Evolutionary conservation across 2,113 vertebrate species (phyloP).

Genomic region (Triplophysa tibetana): DNA sequence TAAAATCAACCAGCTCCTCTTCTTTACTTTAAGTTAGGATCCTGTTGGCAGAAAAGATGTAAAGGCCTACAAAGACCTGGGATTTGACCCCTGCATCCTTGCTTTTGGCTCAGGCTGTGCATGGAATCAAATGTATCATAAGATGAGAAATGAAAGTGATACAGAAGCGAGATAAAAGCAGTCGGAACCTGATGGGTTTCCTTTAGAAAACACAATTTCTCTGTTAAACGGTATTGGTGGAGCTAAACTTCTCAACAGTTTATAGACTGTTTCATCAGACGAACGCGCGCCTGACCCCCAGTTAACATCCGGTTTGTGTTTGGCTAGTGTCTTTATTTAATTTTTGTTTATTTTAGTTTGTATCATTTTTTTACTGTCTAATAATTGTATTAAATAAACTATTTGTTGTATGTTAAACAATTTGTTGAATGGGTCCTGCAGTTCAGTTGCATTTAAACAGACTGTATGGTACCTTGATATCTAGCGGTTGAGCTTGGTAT

Average conservation of each 20-base stretch:
- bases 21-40: background rate
- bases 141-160: slow-evolving; percentile 5
- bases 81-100: background rate
- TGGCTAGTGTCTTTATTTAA: too few species aligned
- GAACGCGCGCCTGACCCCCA: too few species aligned
- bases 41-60: background rate
- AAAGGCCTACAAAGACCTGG: background rate
- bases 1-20: background rate
- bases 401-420: too few species aligned
- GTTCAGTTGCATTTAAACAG: too few species aligned
- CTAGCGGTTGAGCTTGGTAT: too few species aligned
- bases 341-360: too few species aligned
- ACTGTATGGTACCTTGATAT: too few species aligned
- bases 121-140: slow-evolving; percentile 6
- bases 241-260: background rate
- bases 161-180: slow-evolving; percentile 1
- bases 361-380: too few species aligned
- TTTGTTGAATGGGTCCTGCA: too few species aligned
- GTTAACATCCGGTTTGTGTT: background rate
- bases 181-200: background rate
- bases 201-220: background rate
- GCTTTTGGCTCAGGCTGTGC: background rate
- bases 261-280: background rate
- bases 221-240: background rate
- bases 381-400: too few species aligned